A percentile compares a stretch with the other conserved stretches of the same genome.
Conservation (phyloP, 2,113 vertebrate genomes). For the Phalacrocorax aristotelis region DNA sequence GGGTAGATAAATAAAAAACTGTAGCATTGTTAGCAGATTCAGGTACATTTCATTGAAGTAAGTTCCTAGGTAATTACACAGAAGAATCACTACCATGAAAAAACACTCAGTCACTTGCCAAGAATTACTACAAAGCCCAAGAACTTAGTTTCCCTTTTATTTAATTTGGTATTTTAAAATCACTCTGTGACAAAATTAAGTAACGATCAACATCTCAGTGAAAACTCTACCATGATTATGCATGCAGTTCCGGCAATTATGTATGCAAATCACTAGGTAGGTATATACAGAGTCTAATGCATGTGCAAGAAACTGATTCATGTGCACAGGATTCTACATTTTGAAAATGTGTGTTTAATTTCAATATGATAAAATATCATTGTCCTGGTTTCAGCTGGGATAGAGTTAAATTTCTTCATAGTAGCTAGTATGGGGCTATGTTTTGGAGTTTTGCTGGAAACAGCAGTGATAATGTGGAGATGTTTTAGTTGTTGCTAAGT, state of each 20-base stretch:
- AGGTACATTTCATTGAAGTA: background rate
- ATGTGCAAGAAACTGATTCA: background rate
- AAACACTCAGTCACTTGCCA: background rate
- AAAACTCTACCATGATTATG: background rate
- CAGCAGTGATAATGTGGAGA: too few species aligned
- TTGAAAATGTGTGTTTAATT: background rate
- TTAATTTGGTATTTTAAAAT: background rate
- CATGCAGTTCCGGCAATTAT: background rate
- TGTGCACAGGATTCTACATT: background rate
- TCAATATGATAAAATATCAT: background rate
- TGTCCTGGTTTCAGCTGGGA: too few species aligned
- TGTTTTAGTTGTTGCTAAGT: too few species aligned
- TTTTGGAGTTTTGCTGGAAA: too few species aligned
- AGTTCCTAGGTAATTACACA: background rate
- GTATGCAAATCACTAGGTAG: background rate
- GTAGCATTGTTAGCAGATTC: background rate
- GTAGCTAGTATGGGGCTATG: too few species aligned
- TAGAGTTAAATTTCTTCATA: too few species aligned
- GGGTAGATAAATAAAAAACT: background rate
- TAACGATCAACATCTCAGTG: background rate
- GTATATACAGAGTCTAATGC: background rate
- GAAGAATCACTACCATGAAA: background rate
- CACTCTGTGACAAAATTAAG: background rate
- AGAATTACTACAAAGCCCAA: background rate
- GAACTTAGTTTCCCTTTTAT: background rate